Percentiles rank a stretch among this genome's conserved stretches.
These are phyloP conservation scores for Nyleta sp. DNA, from an alignment of 2,888 invertebrate species.

Conservation along the genomic window DNA sequence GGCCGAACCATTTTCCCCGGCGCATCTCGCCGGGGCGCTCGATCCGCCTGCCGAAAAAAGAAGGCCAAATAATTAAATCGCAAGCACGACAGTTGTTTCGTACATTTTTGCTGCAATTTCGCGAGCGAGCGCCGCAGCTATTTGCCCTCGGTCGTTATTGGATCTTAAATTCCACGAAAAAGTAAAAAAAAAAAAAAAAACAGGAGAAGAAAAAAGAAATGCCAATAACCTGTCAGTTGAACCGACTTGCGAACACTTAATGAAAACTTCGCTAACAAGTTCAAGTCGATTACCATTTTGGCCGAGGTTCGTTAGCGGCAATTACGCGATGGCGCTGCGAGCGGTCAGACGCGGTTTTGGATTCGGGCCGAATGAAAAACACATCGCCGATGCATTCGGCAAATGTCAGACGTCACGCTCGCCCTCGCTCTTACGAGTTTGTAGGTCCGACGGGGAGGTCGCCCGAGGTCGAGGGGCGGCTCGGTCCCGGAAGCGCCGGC, in stretches of 20 bases:
- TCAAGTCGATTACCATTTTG: conserved; percentile 59
- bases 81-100: conserved; percentile 35
- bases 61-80: conserved; percentile 13
- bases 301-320: conserved; percentile 50
- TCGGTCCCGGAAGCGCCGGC: conserved; percentile 47
- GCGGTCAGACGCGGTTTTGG: no score
- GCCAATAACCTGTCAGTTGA: conserved; percentile 57
- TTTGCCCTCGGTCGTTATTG: conserved; percentile 38
- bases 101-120: conserved; percentile 42
- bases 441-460: conserved; percentile 36
- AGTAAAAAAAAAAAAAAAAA: no score
- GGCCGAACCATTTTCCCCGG: not conserved
- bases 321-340: conserved; percentile 48
- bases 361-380: no score
- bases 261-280: conserved; percentile 61
- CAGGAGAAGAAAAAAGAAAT: no score
- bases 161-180: conserved; percentile 52
- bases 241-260: conserved; percentile 55
- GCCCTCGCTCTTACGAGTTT: no score
- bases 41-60: conserved; percentile 2
- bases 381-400: no score
- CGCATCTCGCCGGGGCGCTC: not conserved
- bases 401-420: not conserved
- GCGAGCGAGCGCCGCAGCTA: conserved; percentile 19
- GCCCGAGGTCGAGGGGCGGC: conserved; percentile 55